Base-by-base conservation (phyloP, 1,140 invertebrate species). In the Spodoptera frugiperda region DNA sequence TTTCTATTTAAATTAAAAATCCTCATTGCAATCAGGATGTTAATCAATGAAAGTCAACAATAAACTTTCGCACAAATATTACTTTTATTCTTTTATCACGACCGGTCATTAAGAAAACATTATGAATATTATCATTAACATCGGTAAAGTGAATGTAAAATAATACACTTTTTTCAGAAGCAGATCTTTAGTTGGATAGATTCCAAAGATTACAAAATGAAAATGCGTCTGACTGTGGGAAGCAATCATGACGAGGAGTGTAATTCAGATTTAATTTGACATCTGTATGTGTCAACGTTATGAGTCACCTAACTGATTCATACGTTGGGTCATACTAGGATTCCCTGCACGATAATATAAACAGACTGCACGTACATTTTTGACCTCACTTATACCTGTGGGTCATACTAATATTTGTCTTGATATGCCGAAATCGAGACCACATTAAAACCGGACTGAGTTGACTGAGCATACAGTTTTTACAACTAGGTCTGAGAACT, bases 81-180 rank as follows among this genome's bases (percentile, higher is more conserved):
- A 51, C 11, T 68, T 68, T 68, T 53, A 68, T 68, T 53, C 33
- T 65, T 44, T 48, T 46, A 63, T 48, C 44, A 53, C 14, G 61
- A 65, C 21, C 44, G 8, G 48, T 51, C 65, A 53, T 68, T 53
- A 68, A 53, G 39, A 68, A 51, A 68, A 33, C 65, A 68, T 68
- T 68, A 68, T 21, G 21, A 17, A 48, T 33, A 14, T 44, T 67
- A 67, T 68, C 48, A 68, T 51, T 68, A 51, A n/a, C 48, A 53
- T 68, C 46, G 12, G 65, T n/a, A 68, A 65, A 68, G 65, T 68
- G 48, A 68, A 68, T 68, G 65, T 68, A 53, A 68, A 68, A 53
- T 53, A 65, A 65, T 65, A n/a, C 17, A 68, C 46, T 51, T 68
- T 51, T 33, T 30, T 51, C 46, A 53, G 11, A 68, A 49, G 30